A percentile compares a stretch with the other conserved stretches of the same genome.
Conservation (phyloP, 23 tunicate genomes). For the Halocynthia roretzi region DNA sequence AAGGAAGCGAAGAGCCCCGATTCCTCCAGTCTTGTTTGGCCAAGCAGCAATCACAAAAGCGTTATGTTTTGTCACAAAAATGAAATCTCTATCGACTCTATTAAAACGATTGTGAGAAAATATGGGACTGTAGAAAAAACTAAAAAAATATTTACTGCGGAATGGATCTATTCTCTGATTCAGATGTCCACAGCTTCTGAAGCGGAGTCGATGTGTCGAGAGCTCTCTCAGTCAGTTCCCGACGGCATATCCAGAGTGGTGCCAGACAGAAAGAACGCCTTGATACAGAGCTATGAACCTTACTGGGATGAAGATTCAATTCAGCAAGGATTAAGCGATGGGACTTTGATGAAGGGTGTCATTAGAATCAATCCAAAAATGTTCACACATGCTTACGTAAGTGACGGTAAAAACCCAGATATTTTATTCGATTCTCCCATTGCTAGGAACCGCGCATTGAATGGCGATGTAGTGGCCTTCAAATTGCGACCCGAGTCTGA, state of each 20-base stretch:
- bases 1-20: background rate
- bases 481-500: slow-evolving; percentile 38
- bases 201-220: slow-evolving; percentile 44
- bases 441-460: slow-evolving; percentile 76
- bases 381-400: slow-evolving; percentile 30
- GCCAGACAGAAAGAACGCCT: slow-evolving; percentile 18
- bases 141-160: background rate
- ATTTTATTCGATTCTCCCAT: slow-evolving; percentile 46
- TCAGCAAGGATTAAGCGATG: slow-evolving; percentile 38
- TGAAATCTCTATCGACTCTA: background rate
- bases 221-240: background rate
- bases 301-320: slow-evolving; percentile 38
- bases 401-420: slow-evolving; percentile 47
- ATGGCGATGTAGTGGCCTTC: slow-evolving; percentile 81
- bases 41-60: slow-evolving; percentile 14
- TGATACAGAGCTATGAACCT: slow-evolving; percentile 17
- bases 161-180: slow-evolving; percentile 19
- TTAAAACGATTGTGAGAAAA: background rate
- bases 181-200: slow-evolving; percentile 60
- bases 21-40: slow-evolving; percentile 26
- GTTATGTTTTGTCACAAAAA: slow-evolving; percentile 2
- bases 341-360: slow-evolving; percentile 22
- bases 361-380: slow-evolving; percentile 44
- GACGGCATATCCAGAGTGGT: slow-evolving; percentile 34
- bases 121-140: background rate